These are phyloP conservation scores for Pristionchus mayeri DNA, from an alignment of 2,888 invertebrate genomes.

Conservation along the genomic window DNA sequence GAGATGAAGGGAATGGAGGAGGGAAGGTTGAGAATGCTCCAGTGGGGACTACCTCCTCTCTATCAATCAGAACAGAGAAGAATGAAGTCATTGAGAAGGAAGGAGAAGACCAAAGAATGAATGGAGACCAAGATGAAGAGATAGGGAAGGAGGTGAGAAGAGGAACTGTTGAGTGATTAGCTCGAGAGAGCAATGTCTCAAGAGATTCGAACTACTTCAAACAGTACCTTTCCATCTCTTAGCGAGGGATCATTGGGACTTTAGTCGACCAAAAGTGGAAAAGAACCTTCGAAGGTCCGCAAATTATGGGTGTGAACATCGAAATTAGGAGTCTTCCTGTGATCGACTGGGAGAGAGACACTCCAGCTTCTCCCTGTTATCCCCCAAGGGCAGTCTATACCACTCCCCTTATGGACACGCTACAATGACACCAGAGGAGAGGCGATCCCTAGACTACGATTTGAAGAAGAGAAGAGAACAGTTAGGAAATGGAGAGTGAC, in stretches of 20 bases:
- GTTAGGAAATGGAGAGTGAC: background rate
- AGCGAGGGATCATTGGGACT: background rate
- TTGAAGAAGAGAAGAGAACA: background rate
- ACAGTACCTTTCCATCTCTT: background rate
- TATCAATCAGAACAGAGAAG: background rate
- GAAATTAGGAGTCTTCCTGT: background rate
- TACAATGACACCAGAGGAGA: background rate
- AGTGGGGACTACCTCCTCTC: background rate
- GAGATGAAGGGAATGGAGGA: background rate
- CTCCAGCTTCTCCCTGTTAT: background rate
- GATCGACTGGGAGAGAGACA: background rate
- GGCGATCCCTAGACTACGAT: background rate
- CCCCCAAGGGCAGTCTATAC: conserved; percentile 21
- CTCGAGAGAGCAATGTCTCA: background rate
- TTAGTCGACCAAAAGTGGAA: background rate
- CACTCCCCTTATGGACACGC: background rate
- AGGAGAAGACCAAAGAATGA: background rate
- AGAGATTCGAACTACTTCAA: background rate
- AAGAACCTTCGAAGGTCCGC: background rate
- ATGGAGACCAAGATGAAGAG: background rate
- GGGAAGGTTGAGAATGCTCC: background rate
- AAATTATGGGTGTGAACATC: background rate
- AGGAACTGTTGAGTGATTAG: conserved; percentile 7
- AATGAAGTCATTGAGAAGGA: conserved; percentile 18
- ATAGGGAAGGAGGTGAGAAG: background rate